Base-by-base conservation (phyloP, 2,113 vertebrate species). In the Psilopsiagon aurifrons region DNA sequence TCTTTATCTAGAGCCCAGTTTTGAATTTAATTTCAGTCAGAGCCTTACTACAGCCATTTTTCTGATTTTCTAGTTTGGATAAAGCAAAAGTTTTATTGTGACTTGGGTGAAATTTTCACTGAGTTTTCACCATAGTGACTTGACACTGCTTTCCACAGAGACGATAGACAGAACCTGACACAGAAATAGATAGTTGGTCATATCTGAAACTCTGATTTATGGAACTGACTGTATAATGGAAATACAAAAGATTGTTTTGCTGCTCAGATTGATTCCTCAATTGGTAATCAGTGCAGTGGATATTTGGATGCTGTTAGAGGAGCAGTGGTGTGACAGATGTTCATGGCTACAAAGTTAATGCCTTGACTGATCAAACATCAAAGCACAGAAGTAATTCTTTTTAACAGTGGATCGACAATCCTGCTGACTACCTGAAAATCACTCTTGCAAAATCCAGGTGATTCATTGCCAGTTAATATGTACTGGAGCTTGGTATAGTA, bases 141-240 rank as follows among this genome's bases (percentile, higher is more conserved):
- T 4, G 2, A 49, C 3, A 23, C 2, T 0, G 1, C 74, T 87
- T 84, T 66, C 59, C 13, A 4, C 9, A 43, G 20, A 35, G 78
- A 41, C 33, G 22, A 49, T 5, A 16, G 13, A 44, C 39, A 74
- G 60, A 55, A 57, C 8, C 13, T 35, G 25, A 12, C 39, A 3
- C 0, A 22, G 37, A 57, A 52, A 25, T 11, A 44, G 31, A 18
- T 12, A 84, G 14, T 11, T 47, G 19, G 4, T 43, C 1, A 4
- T 23, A 77, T 51, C 71, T 90, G 79, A 57, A 62, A 54, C 20
- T n/a, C n/a, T 28, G 7, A 3, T 43, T 37, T 75, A 46, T 18
- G 35, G 41, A 77, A 39, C 23, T 47, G 49, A n/a, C 73, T 71
- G 90, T 75, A n/a, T 64, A 47, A 33, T 11, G 13, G 41, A 49